phyloP scores from a whole-genome alignment of 2,113 vertebrate genomes.

The Microtus montanus region DNA sequence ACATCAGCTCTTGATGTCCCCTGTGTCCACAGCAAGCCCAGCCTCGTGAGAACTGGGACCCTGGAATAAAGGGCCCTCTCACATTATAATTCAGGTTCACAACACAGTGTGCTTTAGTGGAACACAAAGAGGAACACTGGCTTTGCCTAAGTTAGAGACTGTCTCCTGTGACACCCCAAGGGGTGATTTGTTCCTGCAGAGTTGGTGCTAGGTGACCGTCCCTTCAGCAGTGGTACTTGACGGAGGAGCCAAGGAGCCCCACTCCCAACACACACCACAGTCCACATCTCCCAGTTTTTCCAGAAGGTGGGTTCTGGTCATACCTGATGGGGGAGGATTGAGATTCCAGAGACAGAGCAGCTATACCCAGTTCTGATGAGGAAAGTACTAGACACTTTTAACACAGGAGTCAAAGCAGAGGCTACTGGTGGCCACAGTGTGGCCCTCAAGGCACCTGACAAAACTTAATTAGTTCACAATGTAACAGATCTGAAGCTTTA shows the following conservation, averaged over 20 bases:
- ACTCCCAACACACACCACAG: not conserved
- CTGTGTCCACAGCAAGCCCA: not conserved
- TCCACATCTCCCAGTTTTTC: not conserved
- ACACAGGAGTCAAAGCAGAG: not conserved
- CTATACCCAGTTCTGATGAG: not conserved
- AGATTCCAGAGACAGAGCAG: not conserved
- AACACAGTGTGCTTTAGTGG: not conserved
- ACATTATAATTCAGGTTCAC: not conserved
- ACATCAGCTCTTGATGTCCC: not conserved
- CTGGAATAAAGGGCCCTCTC: not conserved
- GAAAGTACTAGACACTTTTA: not conserved
- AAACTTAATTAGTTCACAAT: not conserved
- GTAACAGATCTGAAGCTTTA: not conserved
- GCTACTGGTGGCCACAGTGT: not conserved
- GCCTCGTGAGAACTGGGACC: rapidly evolving
- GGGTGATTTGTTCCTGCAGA: not conserved
- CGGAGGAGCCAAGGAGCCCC: too few species aligned
- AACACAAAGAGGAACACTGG: not conserved
- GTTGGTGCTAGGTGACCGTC: not conserved
- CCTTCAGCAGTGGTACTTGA: not conserved
- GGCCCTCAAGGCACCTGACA: not conserved
- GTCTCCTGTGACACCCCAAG: not conserved
- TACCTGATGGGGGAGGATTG: too few species aligned
- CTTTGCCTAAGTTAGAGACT: not conserved
- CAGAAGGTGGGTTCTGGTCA: not conserved